Evolutionary conservation across 2,797 vertebrate genomes (phyloP).

Genomic region (Merluccius polli): DNA sequence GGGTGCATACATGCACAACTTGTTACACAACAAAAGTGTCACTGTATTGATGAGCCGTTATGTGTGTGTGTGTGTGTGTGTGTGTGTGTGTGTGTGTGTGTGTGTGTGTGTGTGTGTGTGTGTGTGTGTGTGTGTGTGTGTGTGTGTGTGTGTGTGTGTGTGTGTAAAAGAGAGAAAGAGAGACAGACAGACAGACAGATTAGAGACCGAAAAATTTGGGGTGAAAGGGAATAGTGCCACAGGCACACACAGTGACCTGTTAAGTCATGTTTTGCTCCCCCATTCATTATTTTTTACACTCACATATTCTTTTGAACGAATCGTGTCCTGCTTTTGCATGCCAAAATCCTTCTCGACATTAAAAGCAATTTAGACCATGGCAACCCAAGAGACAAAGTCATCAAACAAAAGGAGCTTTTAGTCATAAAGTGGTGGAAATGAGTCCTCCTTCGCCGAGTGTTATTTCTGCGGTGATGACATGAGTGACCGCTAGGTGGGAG

Average conservation of each 20-base stretch:
- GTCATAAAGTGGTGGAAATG: neutral
- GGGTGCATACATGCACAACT: too few relatives aligned
- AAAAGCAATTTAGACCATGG: too few relatives aligned
- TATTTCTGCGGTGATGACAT: neutral
- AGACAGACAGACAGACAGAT: neutral
- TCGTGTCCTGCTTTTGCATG: too few relatives aligned
- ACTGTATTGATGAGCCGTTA: too few relatives aligned
- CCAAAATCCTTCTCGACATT: too few relatives aligned
- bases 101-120: neutral
- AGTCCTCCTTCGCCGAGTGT: neutral
- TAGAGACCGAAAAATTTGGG: too few relatives aligned
- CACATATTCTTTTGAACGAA: too few relatives aligned
- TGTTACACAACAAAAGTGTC: too few relatives aligned
- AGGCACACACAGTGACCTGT: too few relatives aligned
- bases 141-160: neutral
- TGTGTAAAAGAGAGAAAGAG: neutral
- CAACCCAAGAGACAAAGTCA: neutral
- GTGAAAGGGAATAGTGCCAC: too few relatives aligned
- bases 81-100: neutral
- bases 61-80: neutral
- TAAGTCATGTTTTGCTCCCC: neutral
- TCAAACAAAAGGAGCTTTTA: neutral
- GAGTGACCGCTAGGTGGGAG: neutral
- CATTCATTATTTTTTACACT: too few relatives aligned
- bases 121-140: constrained; percentile 4